Percentiles rank a stretch among this genome's conserved stretches.
These are phyloP conservation scores for Astur gentilis DNA, from an alignment of 2,113 vertebrate species.

Conservation along the genomic window DNA sequence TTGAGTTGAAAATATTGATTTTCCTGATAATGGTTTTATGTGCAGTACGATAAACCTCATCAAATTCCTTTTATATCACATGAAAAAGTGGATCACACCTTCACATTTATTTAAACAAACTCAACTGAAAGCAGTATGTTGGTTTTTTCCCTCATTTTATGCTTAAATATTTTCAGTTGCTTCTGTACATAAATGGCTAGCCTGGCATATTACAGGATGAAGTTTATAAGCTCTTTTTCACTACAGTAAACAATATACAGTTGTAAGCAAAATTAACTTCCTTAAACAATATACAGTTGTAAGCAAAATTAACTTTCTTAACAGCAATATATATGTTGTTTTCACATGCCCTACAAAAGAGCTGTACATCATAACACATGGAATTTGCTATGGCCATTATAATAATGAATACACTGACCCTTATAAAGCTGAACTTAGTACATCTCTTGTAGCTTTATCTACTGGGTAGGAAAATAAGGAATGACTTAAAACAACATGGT, in stretches of 20 bases:
- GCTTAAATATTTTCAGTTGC: not conserved
- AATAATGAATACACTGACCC: not conserved
- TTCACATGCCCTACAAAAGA: not conserved
- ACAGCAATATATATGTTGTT: not conserved
- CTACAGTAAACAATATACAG: not conserved
- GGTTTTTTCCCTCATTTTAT: not conserved
- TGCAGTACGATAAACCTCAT: not conserved
- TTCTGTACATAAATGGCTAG: not conserved
- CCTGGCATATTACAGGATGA: not conserved
- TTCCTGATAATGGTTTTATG: conserved; percentile 41
- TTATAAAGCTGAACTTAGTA: not conserved
- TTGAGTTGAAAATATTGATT: not conserved
- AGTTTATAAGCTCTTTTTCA: not conserved
- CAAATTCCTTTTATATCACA: conserved; percentile 32
- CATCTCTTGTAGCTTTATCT: not conserved
- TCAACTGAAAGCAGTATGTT: not conserved
- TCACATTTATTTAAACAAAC: conserved; percentile 23
- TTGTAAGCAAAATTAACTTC: not conserved
- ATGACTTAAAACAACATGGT: not conserved
- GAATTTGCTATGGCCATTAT: not conserved
- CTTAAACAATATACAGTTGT: not conserved
- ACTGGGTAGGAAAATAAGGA: not conserved
- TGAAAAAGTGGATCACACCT: not conserved
- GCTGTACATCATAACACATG: not conserved
- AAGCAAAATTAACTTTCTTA: not conserved